phyloP scores from a whole-genome alignment of 2,888 invertebrate genomes.

The Himalopsyche kuldschensis region DNA sequence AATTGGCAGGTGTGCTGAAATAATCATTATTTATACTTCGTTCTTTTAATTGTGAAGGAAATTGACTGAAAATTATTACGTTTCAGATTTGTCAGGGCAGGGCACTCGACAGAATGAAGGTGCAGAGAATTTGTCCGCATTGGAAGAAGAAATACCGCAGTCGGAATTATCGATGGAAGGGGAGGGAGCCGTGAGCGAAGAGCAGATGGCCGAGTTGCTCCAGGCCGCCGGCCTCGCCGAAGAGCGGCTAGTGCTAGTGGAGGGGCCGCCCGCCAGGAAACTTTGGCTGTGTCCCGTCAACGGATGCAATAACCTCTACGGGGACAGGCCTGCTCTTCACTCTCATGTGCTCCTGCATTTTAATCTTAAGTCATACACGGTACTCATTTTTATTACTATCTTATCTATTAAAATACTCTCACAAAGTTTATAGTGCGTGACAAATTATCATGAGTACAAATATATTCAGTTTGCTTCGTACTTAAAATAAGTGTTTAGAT shows the following conservation, averaged over 20 bases:
- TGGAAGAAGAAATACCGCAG: neutral
- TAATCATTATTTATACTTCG: too few relatives aligned
- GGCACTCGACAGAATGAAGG: neutral
- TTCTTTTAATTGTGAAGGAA: too few relatives aligned
- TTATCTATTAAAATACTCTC: neutral
- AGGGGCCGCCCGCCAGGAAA: constrained; percentile 2
- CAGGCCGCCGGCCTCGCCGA: constrained; percentile 14
- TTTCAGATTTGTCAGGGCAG: neutral
- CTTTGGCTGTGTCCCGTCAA: constrained; percentile 34
- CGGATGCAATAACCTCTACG: constrained; percentile 31
- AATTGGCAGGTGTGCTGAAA: neutral
- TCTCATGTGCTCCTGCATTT: constrained; percentile 34
- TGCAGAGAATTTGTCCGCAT: neutral
- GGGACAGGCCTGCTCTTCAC: constrained; percentile 19
- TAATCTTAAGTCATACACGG: constrained; percentile 33
- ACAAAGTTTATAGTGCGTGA: too few relatives aligned
- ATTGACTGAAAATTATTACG: neutral
- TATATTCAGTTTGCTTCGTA: too few relatives aligned
- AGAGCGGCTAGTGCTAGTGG: constrained; percentile 15
- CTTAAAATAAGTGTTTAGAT: too few relatives aligned
- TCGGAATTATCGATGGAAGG: neutral
- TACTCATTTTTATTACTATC: neutral
- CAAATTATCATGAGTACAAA: too few relatives aligned
- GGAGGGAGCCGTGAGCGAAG: neutral
- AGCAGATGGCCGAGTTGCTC: constrained; percentile 3